Evolutionary conservation across 2,888 invertebrate species (phyloP), one percentile per base, ranked within the genome.

Genomic region (Hoplodrina ambigua): DNA sequence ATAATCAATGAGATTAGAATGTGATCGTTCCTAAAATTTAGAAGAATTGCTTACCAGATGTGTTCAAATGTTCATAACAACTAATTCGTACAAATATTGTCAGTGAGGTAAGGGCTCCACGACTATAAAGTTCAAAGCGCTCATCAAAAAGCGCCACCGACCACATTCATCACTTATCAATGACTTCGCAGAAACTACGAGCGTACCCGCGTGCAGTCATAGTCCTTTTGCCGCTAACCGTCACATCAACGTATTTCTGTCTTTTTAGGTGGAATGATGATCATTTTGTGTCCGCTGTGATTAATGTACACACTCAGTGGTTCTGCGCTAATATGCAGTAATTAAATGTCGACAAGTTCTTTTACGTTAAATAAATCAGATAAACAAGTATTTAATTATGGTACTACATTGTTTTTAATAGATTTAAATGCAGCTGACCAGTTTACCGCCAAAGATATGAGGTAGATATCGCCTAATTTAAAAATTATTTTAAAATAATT

Each of bases 91-190:
- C n/a, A n/a, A 30, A 15, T 8, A 4, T 15, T 44, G 25, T 50
- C 20, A 6, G 15, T 46, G 41, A 64, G 7, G n/a, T 19, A 0
- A 33, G 15, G 25, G 25, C 81, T 84, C 81, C 25, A 33, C 5
- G 69, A 61, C 81, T 75, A 82, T 25, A 57, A 54, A 72, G 75
- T 74, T 80, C 72, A 69, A 67, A 66, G 37, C 54, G 53, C 70
- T 55, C 69, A 57, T 79, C 65, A 82, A 78, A 82, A 72, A 81
- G 69, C 81, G 64, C 66, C 74, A 71, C 61, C 78, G 75, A 57
- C 57, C 58, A 56, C 81, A 81, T 81, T 79, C 77, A 82, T 78
- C 78, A 85, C 69, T 84, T 83, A 78, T 84, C 81, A 81, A 77
- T 77, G 76, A 77, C 33, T 84, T 85, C 84, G 64, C 72, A 77